Base-by-base conservation (phyloP, 2,888 invertebrate species). In the Portevinia maculata region DNA sequence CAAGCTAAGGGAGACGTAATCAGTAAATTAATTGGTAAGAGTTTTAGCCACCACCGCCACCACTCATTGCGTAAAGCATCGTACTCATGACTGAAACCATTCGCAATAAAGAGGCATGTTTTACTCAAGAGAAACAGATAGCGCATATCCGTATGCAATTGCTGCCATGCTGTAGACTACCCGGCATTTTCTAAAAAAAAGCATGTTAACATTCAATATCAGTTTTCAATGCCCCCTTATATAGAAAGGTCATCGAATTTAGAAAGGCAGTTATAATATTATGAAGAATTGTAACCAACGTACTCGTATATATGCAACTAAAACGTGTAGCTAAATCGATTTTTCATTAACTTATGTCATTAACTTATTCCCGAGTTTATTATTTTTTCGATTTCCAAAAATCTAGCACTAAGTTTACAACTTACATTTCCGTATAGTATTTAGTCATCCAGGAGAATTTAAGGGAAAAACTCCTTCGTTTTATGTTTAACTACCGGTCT, bases 301-400 rank as follows among this genome's bases (percentile, higher is more conserved):
- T n/a, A n/a, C n/a, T n/a, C 5, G 24, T 5, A 24, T 24, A 24
- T 5, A 24, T 59, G 32, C 46, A n/a, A 3, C 57, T 3, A 5
- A 24, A 24, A 24, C 24, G 24, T 24, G 24, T n/a, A n/a, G n/a
- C n/a, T n/a, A 24, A 24, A 75, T 75, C 57, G 74, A 75, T 75
- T 75, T 75, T 75, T 65, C 65, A 39, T 55, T 19, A 19, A 48
- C 15, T 39, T 53, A 28, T 21, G 5, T 5, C 52, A n/a, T n/a
- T 64, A 24, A 37, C 46, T 37, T 39, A 24, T 50, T 60, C 62
- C 34, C 53, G 9, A 15, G 28, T 41, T 37, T 50, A 57, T 74
- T 69, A 55, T 57, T 57, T 19, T 67, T 50, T n/a, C n/a, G n/a
- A n/a, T n/a, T n/a, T n/a, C n/a, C n/a, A n/a, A n/a, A n/a, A n/a